phyloP scores from a whole-genome alignment of 2,797 vertebrate genomes.

The Lagorchestes hirsutus region DNA sequence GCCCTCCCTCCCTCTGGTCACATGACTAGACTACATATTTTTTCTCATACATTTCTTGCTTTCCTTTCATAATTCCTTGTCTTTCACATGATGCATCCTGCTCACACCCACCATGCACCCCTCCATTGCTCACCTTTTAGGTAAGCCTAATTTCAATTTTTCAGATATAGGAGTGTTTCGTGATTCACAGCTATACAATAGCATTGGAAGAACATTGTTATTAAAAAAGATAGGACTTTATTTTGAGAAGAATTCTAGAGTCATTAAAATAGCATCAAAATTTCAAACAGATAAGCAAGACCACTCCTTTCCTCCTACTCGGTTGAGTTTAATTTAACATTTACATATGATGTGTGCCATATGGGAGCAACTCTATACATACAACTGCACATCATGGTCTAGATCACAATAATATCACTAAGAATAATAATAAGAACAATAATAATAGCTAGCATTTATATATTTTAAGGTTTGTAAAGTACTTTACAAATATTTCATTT shows the following conservation, averaged over 20 bases:
- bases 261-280: not conserved
- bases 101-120: not conserved
- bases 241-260: not conserved
- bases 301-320: not conserved
- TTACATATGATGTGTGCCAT: not conserved
- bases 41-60: not conserved
- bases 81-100: not conserved
- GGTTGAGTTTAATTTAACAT: not conserved
- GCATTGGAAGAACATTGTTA: not conserved
- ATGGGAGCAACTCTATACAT: not conserved
- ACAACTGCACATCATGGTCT: not conserved
- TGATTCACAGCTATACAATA: not conserved
- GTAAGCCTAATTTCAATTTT: not conserved
- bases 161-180: not conserved
- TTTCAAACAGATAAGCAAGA: not conserved
- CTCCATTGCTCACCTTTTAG: not conserved
- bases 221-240: not conserved
- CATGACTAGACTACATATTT: not conserved
- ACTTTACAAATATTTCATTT: not conserved
- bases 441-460: not conserved
- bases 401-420: not conserved
- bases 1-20: not conserved
- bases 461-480: conserved; percentile 1
- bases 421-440: not conserved
- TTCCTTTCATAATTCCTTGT: not conserved